These are phyloP conservation scores for Drosophila bipectinata DNA, from an alignment of 1,140 invertebrate species.

Conservation along the genomic window DNA sequence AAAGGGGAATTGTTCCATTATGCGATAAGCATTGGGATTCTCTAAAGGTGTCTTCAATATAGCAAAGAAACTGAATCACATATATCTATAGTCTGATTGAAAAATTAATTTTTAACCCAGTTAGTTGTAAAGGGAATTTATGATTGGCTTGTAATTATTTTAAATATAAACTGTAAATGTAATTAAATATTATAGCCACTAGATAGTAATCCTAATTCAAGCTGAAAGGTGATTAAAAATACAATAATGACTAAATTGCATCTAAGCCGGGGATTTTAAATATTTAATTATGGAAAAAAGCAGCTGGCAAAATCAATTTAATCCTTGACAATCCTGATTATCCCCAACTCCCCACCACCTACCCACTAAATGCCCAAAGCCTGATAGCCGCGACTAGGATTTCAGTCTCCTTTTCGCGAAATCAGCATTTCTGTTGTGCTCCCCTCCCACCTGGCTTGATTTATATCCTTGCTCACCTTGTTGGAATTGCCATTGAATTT, in stretches of 20 bases:
- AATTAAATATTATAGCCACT: background rate
- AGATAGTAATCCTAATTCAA: background rate
- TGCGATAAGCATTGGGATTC: slow-evolving; percentile 42
- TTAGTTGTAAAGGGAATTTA: background rate
- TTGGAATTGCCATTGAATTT: slow-evolving; percentile 89
- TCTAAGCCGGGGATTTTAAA: background rate
- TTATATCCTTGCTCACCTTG: slow-evolving; percentile 85
- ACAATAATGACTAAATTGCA: background rate
- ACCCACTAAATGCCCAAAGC: slow-evolving; percentile 14
- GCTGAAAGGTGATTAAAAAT: background rate
- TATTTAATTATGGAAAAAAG: background rate
- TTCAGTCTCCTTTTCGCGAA: slow-evolving; percentile 6
- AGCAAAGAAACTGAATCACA: slow-evolving; percentile 10
- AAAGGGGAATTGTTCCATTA: slow-evolving; percentile 42
- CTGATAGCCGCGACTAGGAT: slow-evolving; percentile 1
- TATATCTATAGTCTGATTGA: background rate
- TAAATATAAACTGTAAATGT: too few relatives aligned
- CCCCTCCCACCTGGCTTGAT: background rate
- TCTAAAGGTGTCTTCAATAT: slow-evolving; percentile 27
- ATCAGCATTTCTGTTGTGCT: slow-evolving; percentile 19
- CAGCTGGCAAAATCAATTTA: slow-evolving; percentile 1
- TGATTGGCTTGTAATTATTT: background rate
- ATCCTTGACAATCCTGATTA: background rate
- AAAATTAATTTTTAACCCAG: slow-evolving; percentile 17
- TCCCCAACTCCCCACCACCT: background rate